Percentiles rank a stretch among this genome's conserved stretches.
Conservation (phyloP, 2,888 invertebrate species). For the Pyrrhosoma nymphula region DNA sequence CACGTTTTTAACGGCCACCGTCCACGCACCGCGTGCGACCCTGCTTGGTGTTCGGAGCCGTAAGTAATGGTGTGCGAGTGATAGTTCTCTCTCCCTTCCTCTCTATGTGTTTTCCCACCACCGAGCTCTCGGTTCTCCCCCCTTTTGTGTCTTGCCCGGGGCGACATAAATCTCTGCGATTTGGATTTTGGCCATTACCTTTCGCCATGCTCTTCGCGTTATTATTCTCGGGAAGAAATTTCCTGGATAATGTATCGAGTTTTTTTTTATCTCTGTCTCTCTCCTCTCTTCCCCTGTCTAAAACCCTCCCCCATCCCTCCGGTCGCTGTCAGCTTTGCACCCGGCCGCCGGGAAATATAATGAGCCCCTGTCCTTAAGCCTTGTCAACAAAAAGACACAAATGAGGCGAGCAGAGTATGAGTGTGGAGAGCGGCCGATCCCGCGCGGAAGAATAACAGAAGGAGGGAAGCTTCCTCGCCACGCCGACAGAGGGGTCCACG, state of each 20-base stretch:
- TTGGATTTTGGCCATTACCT: conserved; percentile 64
- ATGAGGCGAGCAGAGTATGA: conserved; percentile 52
- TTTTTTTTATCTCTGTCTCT: not conserved
- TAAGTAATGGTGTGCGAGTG: not conserved
- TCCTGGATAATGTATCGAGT: conserved; percentile 58
- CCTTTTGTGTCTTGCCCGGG: not conserved
- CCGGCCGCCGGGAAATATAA: conserved; percentile 30
- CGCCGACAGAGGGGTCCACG: not conserved
- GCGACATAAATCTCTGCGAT: conserved; percentile 57
- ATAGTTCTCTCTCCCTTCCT: too few species aligned
- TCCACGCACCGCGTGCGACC: not conserved
- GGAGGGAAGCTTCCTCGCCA: conserved; percentile 9
- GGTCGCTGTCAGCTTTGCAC: conserved; percentile 36
- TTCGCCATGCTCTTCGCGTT: conserved; percentile 56
- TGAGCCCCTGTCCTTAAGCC: conserved; percentile 39
- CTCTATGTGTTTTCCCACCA: not conserved
- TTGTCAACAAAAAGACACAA: conserved; percentile 63
- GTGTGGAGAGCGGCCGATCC: not conserved
- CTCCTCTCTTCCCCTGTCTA: not conserved
- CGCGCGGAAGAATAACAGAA: not conserved
- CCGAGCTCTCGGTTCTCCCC: not conserved
- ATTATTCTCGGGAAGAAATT: conserved; percentile 61
- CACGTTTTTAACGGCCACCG: not conserved
- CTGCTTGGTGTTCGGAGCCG: not conserved
- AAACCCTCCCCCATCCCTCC: not conserved